Conservation (phyloP, 2,888 invertebrate species). For the Carterocephalus palaemon region DNA sequence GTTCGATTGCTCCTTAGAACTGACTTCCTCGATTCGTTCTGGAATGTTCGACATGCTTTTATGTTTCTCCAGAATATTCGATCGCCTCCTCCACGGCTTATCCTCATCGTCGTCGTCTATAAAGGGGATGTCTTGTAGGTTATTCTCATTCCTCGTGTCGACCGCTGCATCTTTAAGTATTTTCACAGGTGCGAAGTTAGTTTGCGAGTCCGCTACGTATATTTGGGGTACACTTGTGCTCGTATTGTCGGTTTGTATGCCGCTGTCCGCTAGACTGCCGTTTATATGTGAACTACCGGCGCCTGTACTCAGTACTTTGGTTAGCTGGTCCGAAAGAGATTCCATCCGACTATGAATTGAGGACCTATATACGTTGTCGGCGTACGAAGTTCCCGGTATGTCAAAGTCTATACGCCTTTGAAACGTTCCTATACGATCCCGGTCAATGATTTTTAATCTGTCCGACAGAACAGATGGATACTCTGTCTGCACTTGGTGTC, state of each 20-base stretch:
- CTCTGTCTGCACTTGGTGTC: slow-evolving; percentile 52
- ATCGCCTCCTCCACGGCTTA: slow-evolving; percentile 44
- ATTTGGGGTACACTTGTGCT: slow-evolving; percentile 71
- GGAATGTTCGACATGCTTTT: slow-evolving; percentile 72
- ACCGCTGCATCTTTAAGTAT: slow-evolving; percentile 68
- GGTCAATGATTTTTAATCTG: slow-evolving; percentile 57
- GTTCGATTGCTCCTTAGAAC: slow-evolving; percentile 51
- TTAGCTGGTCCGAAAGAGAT: slow-evolving; percentile 62
- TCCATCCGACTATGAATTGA: slow-evolving; percentile 64
- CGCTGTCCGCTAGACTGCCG: slow-evolving; percentile 70
- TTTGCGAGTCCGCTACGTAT: slow-evolving; percentile 51
- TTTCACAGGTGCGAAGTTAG: slow-evolving; percentile 37
- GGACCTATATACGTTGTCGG: slow-evolving; percentile 54
- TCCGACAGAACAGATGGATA: slow-evolving; percentile 71
- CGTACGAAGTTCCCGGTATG: slow-evolving; percentile 61
- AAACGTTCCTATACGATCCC: slow-evolving; percentile 54
- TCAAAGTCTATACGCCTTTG: slow-evolving; percentile 68
- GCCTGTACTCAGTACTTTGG: slow-evolving; percentile 66
- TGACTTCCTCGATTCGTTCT: slow-evolving; percentile 59
- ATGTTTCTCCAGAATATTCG: slow-evolving; percentile 60
- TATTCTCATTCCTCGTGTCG: slow-evolving; percentile 69
- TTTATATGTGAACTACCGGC: slow-evolving; percentile 71
- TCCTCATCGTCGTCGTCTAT: slow-evolving; percentile 68
- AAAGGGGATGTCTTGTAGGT: slow-evolving; percentile 70
- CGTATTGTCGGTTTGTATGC: slow-evolving; percentile 72